A percentile compares a stretch with the other conserved stretches of the same genome.
Conservation (phyloP, 2,113 vertebrate species). For the Crotalus viridis region DNA sequence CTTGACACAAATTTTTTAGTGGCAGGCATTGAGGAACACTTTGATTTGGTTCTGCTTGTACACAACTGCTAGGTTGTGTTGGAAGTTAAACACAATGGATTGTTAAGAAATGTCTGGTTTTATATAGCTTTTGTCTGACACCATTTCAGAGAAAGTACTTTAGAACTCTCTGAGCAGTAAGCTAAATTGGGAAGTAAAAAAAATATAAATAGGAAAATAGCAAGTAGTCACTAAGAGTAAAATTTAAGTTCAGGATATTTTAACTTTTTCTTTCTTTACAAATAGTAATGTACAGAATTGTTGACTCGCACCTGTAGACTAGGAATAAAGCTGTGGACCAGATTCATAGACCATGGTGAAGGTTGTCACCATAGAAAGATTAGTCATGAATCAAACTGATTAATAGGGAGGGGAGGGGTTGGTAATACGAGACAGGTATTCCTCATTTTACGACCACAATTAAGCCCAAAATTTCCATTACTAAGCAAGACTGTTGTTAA, state of each 20-base stretch:
- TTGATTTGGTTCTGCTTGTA: neutral
- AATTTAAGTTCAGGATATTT: neutral
- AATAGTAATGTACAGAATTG: neutral
- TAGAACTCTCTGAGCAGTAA: neutral
- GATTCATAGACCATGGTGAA: neutral
- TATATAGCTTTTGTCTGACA: neutral
- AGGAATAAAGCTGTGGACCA: neutral
- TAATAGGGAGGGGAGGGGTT: too few relatives aligned
- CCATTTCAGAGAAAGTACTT: neutral
- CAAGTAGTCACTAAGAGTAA: neutral
- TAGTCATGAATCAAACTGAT: neutral
- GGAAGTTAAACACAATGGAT: neutral
- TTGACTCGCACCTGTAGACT: neutral
- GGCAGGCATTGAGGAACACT: neutral
- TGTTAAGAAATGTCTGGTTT: neutral
- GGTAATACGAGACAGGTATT: neutral
- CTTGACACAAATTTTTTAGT: neutral
- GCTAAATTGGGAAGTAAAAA: neutral
- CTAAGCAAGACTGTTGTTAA: neutral
- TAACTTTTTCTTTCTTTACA: neutral
- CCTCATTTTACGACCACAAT: neutral
- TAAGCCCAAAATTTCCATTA: neutral
- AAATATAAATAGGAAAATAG: neutral
- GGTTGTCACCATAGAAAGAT: neutral
- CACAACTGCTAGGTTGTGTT: neutral